Conservation (phyloP, 2,113 vertebrate genomes). For the Urocynchramus pylzowi region DNA sequence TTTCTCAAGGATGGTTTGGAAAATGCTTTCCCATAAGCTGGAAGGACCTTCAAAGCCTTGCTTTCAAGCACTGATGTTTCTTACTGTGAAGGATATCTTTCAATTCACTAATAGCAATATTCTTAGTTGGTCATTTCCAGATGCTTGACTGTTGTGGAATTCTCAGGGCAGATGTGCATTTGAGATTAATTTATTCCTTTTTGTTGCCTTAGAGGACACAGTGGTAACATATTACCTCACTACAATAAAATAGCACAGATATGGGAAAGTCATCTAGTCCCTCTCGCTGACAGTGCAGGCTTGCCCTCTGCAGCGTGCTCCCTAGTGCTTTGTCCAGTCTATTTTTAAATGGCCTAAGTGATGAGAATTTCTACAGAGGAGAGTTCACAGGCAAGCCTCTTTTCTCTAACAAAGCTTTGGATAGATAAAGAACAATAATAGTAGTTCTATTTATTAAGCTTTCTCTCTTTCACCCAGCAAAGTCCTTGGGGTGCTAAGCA, state of each 20-base stretch:
- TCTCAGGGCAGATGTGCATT: background rate
- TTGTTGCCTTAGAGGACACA: background rate
- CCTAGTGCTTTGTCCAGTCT: slow-evolving; percentile 55
- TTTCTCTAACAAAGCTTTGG: background rate
- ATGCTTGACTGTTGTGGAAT: background rate
- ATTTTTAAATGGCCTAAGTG: slow-evolving; percentile 55
- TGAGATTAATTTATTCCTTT: background rate
- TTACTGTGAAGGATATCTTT: background rate
- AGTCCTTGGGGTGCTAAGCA: background rate
- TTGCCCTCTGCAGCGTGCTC: slow-evolving; percentile 10
- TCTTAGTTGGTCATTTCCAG: background rate
- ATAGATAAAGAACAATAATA: background rate
- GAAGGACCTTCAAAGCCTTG: background rate
- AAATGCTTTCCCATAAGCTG: background rate
- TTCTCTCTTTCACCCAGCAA: background rate
- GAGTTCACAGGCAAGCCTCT: slow-evolving; percentile 40
- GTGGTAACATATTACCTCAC: background rate
- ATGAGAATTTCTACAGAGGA: slow-evolving; percentile 58
- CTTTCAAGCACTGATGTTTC: background rate
- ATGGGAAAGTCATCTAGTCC: slow-evolving; percentile 56
- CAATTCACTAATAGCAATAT: background rate
- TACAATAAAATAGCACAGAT: background rate
- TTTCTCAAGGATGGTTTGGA: background rate
- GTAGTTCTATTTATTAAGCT: background rate
- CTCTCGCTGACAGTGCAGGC: background rate